A percentile compares a stretch with the other conserved stretches of the same genome.
These are phyloP conservation scores for Drosophila tristis DNA, from an alignment of 1,140 invertebrate genomes.

Conservation along the genomic window DNA sequence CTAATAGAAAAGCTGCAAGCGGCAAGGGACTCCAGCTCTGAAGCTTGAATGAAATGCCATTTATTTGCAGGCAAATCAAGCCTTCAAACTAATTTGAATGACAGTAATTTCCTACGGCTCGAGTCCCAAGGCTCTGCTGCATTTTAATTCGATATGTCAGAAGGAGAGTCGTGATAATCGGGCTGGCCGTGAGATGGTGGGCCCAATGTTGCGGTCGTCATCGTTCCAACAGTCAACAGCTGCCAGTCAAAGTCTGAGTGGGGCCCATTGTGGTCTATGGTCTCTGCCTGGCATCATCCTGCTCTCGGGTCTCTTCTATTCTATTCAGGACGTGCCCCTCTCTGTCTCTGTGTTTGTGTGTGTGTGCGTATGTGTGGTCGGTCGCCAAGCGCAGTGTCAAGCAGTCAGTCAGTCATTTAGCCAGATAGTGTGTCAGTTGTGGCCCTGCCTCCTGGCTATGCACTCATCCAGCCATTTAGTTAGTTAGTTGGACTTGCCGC, in stretches of 20 bases:
- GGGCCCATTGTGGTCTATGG: slow-evolving; percentile 26
- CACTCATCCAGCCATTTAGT: slow-evolving; percentile 49
- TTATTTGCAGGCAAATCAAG: slow-evolving; percentile 44
- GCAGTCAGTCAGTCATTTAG: slow-evolving; percentile 30
- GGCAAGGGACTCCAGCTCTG: not conserved
- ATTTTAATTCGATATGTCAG: slow-evolving; percentile 73
- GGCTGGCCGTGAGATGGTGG: slow-evolving; percentile 1
- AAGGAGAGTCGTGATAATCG: slow-evolving; percentile 35
- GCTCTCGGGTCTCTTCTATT: too few relatives aligned
- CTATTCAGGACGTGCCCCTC: not conserved
- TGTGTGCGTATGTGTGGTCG: slow-evolving; percentile 15
- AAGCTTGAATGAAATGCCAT: slow-evolving; percentile 48
- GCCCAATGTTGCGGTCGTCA: slow-evolving; percentile 9
- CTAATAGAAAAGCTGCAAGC: slow-evolving; percentile 3
- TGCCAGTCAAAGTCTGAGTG: slow-evolving; percentile 62
- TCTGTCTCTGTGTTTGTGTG: not conserved
- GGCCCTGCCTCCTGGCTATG: not conserved
- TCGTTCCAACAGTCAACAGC: slow-evolving; percentile 47
- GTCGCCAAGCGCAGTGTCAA: slow-evolving; percentile 36
- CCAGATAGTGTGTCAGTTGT: slow-evolving; percentile 20
- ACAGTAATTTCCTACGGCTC: slow-evolving; percentile 53
- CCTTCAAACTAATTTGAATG: slow-evolving; percentile 32
- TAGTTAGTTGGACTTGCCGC: slow-evolving; percentile 55
- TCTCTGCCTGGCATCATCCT: too few relatives aligned
- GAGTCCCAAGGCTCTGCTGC: slow-evolving; percentile 6